Evolutionary conservation across 2,888 invertebrate species (phyloP).

Genomic region (Brachyopa scutellaris): DNA sequence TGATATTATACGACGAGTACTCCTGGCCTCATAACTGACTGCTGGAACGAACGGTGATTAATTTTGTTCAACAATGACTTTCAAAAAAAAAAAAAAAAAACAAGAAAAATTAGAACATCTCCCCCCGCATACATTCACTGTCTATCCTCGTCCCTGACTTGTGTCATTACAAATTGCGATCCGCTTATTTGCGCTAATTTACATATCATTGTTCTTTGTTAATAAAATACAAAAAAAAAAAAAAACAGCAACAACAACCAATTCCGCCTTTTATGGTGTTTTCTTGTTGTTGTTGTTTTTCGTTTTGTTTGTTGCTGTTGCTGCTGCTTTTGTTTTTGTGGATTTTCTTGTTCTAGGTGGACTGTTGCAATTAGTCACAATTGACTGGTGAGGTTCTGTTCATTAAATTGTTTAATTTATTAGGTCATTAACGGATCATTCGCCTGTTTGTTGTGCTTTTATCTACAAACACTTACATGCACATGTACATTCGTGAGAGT

Average conservation of each 20-base stretch:
- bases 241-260: constrained; percentile 8
- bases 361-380: constrained; percentile 67
- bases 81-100: constrained; percentile 7
- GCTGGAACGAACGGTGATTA: constrained; percentile 65
- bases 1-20: too few species aligned
- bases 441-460: too few species aligned
- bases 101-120: constrained; percentile 6
- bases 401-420: constrained; percentile 67
- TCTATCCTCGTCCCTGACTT: constrained; percentile 21
- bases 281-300: constrained; percentile 27
- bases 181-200: constrained; percentile 71
- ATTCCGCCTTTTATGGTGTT: constrained; percentile 21
- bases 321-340: too few species aligned
- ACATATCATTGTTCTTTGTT: constrained; percentile 63
- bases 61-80: constrained; percentile 50
- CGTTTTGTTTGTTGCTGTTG: constrained; percentile 6
- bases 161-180: constrained; percentile 70
- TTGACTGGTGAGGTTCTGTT: constrained; percentile 66
- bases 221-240: constrained; percentile 15
- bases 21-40: constrained; percentile 34
- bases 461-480: too few species aligned
- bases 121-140: not conserved
- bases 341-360: constrained; percentile 49
- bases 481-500: too few species aligned
- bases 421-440: constrained; percentile 63